Evolutionary conservation across 2,113 vertebrate species (phyloP).

Genomic region (Platysternon megacephalum): DNA sequence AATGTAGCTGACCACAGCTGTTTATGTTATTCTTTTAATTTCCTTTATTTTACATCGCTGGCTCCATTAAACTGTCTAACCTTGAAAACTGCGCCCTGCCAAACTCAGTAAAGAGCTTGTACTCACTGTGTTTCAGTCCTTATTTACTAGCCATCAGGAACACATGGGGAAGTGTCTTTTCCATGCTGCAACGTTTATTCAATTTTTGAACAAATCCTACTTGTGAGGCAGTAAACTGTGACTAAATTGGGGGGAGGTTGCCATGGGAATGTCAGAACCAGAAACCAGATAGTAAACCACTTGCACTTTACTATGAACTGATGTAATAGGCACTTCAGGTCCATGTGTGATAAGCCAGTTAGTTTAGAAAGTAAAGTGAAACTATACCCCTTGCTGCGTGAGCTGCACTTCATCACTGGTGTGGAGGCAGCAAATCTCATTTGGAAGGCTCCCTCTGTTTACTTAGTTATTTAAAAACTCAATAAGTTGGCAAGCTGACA

Average conservation of each 20-base stretch:
- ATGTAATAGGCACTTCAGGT: rapidly evolving
- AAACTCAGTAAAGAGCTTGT: rapidly evolving
- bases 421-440: neutral
- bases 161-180: conserved; percentile 5
- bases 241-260: neutral
- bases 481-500: neutral
- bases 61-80: rapidly evolving
- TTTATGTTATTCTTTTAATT: rapidly evolving
- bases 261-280: conserved; percentile 71
- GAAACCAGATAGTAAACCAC: neutral
- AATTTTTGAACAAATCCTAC: neutral
- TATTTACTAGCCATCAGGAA: neutral
- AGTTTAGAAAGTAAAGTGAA: neutral
- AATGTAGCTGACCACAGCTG: rapidly evolving
- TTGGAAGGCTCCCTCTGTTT: neutral
- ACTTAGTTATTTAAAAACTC: rapidly evolving
- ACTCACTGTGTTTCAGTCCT: rapidly evolving
- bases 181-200: neutral
- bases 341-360: neutral
- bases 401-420: neutral
- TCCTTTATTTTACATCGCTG: rapidly evolving
- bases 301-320: neutral
- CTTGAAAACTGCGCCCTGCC: neutral
- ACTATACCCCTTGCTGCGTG: no score
- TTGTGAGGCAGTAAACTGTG: neutral